Percentiles rank a stretch among this genome's conserved stretches.
Evolutionary conservation across 2,888 invertebrate species (phyloP).

Genomic region (Clitarchus hookeri): DNA sequence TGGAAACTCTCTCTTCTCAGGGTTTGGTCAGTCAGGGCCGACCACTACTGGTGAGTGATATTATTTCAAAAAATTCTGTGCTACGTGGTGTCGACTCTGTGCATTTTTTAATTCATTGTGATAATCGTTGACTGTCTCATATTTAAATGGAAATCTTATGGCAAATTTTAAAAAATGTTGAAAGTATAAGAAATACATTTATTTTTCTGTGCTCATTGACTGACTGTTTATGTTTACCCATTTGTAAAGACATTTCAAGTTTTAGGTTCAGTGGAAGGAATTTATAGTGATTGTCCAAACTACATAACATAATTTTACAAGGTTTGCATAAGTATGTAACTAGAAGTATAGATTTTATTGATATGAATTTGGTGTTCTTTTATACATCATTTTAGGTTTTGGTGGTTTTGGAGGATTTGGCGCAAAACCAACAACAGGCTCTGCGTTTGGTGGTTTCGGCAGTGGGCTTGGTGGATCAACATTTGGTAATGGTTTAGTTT

Average conservation of each 20-base stretch:
- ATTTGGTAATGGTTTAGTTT: conserved; percentile 26
- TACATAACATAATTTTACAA: neutral
- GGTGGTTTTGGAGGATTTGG: conserved; percentile 46
- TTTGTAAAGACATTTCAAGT: no score
- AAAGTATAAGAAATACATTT: no score
- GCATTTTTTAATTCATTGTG: no score
- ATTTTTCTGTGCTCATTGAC: no score
- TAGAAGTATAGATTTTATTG: neutral
- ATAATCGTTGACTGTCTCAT: no score
- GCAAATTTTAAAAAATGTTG: no score
- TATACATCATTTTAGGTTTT: conserved; percentile 48
- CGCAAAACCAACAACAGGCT: conserved; percentile 52
- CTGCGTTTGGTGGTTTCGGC: conserved; percentile 54
- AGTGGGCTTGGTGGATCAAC: conserved; percentile 41
- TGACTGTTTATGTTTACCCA: no score
- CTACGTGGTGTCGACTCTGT: no score
- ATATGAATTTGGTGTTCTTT: neutral
- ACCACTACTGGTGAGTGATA: conserved; percentile 22
- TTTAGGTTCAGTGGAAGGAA: no score
- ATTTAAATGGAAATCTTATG: no score
- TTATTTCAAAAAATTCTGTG: neutral
- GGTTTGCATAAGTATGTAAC: neutral
- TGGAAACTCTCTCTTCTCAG: conserved; percentile 32
- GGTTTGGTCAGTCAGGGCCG: conserved; percentile 42
- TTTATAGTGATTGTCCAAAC: neutral